Evolutionary conservation across 1,140 invertebrate species (phyloP), one percentile per base, ranked within the genome.

Genomic region (Zophobas morio): DNA sequence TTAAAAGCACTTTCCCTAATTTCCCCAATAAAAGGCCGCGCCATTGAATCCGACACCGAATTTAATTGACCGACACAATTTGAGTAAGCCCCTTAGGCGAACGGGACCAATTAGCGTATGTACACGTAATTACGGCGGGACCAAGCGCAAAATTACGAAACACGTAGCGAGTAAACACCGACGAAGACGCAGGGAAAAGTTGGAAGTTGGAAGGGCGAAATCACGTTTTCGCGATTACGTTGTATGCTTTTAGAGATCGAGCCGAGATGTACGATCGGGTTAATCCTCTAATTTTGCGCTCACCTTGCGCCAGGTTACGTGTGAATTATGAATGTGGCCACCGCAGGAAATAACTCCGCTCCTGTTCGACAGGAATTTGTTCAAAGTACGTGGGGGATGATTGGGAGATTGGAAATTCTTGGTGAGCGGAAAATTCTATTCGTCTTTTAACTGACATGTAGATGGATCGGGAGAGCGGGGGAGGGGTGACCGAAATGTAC

Each of bases 211-310:
- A 42, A 37, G 8, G 42, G 37, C 39, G 37, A 66, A 66, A 66
- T 46, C 60, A 66, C 60, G 60, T 66, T 42, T 46, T 32, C 1
- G 40, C 60, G 37, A 66, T 66, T 66, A 66, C 60, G 39, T n/a
- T 42, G 6, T 66, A 40, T 66, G 39, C 39, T 42, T 40, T 35
- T 57, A 57, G 54, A 57, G 20, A 8, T 39, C 36, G 56, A 35
- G 34, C n/a, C 33, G 36, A 42, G 39, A 66, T 66, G 20, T 66
- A 66, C 60, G 60, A 66, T 60, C 60, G 60, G 39, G 36, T 66
- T 66, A 66, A 66, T n/a, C 60, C 39, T 36, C 37, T 66, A 66
- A 66, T 40, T 66, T 66, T 66, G 6, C 39, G 36, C 39, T 66
- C 39, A 66, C 60, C 60, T 66, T 42, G 37, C 60, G 37, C 60